These are phyloP conservation scores for Phalloptychus januarius DNA, from an alignment of 2,797 vertebrate species.

Conservation along the genomic window DNA sequence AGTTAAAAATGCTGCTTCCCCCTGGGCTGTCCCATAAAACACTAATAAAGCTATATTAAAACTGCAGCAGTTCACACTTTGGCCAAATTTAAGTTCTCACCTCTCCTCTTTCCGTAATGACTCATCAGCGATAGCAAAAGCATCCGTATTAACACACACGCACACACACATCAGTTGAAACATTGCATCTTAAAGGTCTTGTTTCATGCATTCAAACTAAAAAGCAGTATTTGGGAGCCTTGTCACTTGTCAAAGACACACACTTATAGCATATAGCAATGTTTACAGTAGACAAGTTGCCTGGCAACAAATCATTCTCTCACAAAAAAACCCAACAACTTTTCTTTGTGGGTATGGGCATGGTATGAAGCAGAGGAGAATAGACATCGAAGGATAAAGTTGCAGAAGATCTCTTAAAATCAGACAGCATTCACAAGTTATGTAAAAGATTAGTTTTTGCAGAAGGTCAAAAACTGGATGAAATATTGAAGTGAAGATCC, in stretches of 20 bases:
- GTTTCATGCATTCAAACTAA: slow-evolving; percentile 12
- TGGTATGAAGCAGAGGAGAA: slow-evolving; percentile 3
- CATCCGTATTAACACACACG: neutral
- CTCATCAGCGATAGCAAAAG: neutral
- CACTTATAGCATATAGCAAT: neutral
- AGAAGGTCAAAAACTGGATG: slow-evolving; percentile 6
- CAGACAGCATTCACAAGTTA: slow-evolving; percentile 8
- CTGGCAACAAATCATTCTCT: slow-evolving; percentile 48
- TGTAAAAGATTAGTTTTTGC: too few species aligned
- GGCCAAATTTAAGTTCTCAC: slow-evolving; percentile 11
- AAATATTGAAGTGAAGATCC: slow-evolving; percentile 2
- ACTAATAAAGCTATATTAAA: neutral
- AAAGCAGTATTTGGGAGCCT: slow-evolving; percentile 6
- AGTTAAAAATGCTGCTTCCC: neutral
- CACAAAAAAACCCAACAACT: slow-evolving; percentile 3
- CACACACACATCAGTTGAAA: neutral
- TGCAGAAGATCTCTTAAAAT: slow-evolving; percentile 1
- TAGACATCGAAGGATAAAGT: neutral
- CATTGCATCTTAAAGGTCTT: neutral
- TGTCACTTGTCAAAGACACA: slow-evolving; percentile 9
- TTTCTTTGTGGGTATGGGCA: slow-evolving; percentile 24
- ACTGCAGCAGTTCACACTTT: neutral
- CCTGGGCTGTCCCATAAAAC: neutral
- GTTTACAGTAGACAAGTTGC: slow-evolving; percentile 35
- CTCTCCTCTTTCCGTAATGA: slow-evolving; percentile 2